Evolutionary conservation across 92 coral and sea anemone genomes (phyloP).

Genomic region (Siderastrea radians): DNA sequence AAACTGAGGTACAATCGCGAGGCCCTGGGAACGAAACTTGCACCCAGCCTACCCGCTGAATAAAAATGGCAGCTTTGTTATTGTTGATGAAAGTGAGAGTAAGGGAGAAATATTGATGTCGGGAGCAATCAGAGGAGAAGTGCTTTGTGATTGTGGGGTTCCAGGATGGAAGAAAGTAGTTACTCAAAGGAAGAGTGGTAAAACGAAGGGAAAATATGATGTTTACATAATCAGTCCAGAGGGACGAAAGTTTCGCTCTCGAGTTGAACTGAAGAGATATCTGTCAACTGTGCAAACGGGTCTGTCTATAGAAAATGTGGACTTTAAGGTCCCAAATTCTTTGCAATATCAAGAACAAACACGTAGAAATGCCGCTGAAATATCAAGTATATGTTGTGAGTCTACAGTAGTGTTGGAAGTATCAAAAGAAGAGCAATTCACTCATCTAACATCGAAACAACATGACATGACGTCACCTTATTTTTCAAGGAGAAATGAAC

Average conservation of each 20-base stretch:
- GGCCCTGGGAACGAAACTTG: slow-evolving; percentile 23
- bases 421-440: slow-evolving; percentile 11
- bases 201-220: slow-evolving; percentile 76
- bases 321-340: slow-evolving; percentile 35
- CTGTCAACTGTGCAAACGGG: slow-evolving; percentile 34
- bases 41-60: neutral
- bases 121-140: neutral
- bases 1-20: neutral
- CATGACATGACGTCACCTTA: slow-evolving; percentile 23
- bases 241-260: slow-evolving; percentile 80
- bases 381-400: neutral
- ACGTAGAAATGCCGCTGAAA: neutral
- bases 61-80: neutral
- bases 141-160: slow-evolving; percentile 1
- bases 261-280: slow-evolving; percentile 60
- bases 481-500: slow-evolving; percentile 24
- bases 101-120: neutral
- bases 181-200: slow-evolving; percentile 70
- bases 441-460: neutral
- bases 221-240: slow-evolving; percentile 80
- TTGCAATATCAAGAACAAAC: neutral
- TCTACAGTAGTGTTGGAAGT: neutral
- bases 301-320: slow-evolving; percentile 29
- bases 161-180: slow-evolving; percentile 80
- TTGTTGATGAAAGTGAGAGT: neutral